Conservation (phyloP, 2,797 vertebrate genomes). For the Holocentrus rufus region DNA sequence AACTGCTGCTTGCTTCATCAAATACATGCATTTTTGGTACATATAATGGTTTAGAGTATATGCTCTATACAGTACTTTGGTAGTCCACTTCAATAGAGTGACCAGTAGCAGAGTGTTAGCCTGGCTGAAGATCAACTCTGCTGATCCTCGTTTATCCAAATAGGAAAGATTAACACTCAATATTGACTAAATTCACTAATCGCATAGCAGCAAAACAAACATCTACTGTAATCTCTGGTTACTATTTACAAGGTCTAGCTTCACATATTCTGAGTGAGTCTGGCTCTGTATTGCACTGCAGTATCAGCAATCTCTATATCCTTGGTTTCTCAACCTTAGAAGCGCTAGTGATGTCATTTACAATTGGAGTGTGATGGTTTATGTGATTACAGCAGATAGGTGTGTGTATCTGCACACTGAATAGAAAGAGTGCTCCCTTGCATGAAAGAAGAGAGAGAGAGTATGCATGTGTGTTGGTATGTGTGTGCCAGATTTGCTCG, state of each 20-base stretch:
- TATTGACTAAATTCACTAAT: slow-evolving; percentile 17
- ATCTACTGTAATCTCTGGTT: not conserved
- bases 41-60: not conserved
- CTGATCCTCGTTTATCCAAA: slow-evolving; percentile 12
- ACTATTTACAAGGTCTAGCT: not conserved
- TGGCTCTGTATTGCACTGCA: not conserved
- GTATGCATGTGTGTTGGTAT: not conserved
- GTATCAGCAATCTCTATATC: not conserved
- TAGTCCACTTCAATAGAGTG: not conserved
- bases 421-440: slow-evolving; percentile 15
- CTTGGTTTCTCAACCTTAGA: slow-evolving; percentile 6
- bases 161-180: slow-evolving; percentile 3
- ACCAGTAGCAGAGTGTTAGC: not conserved
- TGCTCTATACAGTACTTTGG: not conserved
- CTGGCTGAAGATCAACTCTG: slow-evolving; percentile 9
- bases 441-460: not conserved
- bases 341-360: slow-evolving; percentile 23
- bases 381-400: slow-evolving; percentile 35
- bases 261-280: not conserved
- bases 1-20: not conserved
- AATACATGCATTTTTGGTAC: not conserved
- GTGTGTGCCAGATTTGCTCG: slow-evolving; percentile 42
- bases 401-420: slow-evolving; percentile 42
- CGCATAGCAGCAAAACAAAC: slow-evolving; percentile 13
- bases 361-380: slow-evolving; percentile 31